Base-by-base conservation (phyloP, 2,888 invertebrate genomes). In the Cryptocephalus primarius region DNA sequence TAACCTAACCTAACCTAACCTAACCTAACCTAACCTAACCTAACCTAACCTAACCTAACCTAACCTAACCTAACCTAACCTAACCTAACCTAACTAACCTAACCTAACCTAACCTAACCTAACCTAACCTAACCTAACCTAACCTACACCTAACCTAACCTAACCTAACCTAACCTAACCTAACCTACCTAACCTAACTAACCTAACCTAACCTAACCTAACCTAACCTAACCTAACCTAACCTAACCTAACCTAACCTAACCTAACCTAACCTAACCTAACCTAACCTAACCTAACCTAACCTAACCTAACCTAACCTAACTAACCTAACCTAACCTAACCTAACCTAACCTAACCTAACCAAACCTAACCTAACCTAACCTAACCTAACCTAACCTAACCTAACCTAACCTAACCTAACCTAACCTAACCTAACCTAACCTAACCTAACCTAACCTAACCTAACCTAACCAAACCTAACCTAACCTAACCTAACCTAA, bases 261-360 rank as follows among this genome's bases (percentile, higher is more conserved):
- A n/a, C n/a, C 43, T 46, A 46, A 41, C 52, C 45, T 48, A 49
- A 46, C 51, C 48, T 49, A 52, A 51, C 51, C 48, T 44, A 51
- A 46, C 52, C 50, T 51, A 43, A 48, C 50, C 50, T n/a, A n/a
- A 52, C 52, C 52, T 51, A 48, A 34, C 52, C 48, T 46, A 48
- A 44, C 50, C 46, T 46, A 45, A 48, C 49, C 50, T 49, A 48
- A n/a, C 50, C 52, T 48, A 48, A 50, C 52, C 52, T 48, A 52
- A 50, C 52, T 47, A 48, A 47, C 49, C 51, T 39, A 48, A 50
- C 39, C 45, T 45, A 45, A 45, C n/a, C n/a, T n/a, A n/a, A n/a
- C 45, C 45, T 45, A 45, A 45, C 41, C 41, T 45, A 45, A 45
- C 45, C n/a, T n/a, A n/a, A n/a, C n/a, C n/a, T n/a, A n/a, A n/a